phyloP scores from a whole-genome alignment of 1,140 invertebrate genomes.

The Plodia interpunctella region DNA sequence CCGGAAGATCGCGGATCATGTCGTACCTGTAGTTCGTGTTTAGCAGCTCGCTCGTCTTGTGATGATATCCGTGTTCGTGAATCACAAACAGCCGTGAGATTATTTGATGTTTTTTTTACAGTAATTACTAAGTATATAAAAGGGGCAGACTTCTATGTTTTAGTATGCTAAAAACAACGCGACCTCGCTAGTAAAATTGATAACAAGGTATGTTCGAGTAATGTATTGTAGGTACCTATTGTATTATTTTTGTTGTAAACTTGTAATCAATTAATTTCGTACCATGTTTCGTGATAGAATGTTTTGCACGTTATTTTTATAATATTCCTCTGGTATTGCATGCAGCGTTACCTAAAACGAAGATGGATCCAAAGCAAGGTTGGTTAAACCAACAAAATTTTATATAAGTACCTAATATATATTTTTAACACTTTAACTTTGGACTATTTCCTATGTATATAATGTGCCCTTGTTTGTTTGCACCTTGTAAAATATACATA shows the following conservation, averaged over 20 bases:
- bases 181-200: neutral
- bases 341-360: slow-evolving; percentile 61
- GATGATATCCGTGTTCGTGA: too few relatives aligned
- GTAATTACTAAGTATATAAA: too few relatives aligned
- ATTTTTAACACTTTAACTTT: too few relatives aligned
- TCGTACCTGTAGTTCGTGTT: too few relatives aligned
- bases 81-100: too few relatives aligned
- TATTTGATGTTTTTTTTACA: too few relatives aligned
- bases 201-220: neutral
- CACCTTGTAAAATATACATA: neutral
- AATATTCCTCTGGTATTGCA: slow-evolving; percentile 58
- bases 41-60: too few relatives aligned
- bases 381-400: slow-evolving; percentile 38
- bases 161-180: neutral
- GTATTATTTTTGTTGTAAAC: slow-evolving; percentile 3
- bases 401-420: too few relatives aligned
- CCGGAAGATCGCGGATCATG: too few relatives aligned
- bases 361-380: slow-evolving; percentile 70
- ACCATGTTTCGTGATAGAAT: slow-evolving; percentile 9
- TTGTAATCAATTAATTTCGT: neutral
- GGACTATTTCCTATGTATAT: too few relatives aligned
- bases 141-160: too few relatives aligned
- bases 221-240: neutral
- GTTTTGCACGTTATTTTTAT: slow-evolving; percentile 44
- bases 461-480: neutral